Evolutionary conservation across 2,113 vertebrate genomes (phyloP), one percentile per base, ranked within the genome.

Genomic region (Ursus arctos): DNA sequence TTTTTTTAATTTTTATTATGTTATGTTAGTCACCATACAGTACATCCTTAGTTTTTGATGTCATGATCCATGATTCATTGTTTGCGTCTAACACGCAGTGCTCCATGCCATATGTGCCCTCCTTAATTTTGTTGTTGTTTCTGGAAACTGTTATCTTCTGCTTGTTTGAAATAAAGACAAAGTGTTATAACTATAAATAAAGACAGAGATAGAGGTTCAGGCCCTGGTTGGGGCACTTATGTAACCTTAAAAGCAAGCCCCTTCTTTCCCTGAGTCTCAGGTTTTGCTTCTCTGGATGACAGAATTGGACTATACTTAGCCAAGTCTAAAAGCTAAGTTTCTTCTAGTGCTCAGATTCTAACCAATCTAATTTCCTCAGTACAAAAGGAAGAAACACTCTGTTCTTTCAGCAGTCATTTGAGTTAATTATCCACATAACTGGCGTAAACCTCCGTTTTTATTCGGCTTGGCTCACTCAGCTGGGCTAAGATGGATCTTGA

Each of bases 361-460:
- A 77, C 57, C 94, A 80, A 79, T 49, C 84, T 72, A 12, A 57
- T 89, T 69, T 55, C 55, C 26, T 97, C 72, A 63, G 63, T 81
- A 69, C 7, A 36, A 88, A 90, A 77, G 53, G 77, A 94, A 91
- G 36, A 93, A 92, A 80, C 49, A 65, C 47, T 90, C 11, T 79
- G 55, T 88, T 92, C 82, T 87, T 97, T 28, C 81, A 26, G 79
- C 85, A 79, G 33, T 88, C 82, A 33, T 91, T 47, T 93, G 31
- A 61, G 65, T 96, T 89, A 89, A 74, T 80, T 95, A 79, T 53
- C 90, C 40, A 88, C 33, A 61, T 88, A 93, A 74, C 61, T 91
- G 63, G 18, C 16, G 1, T 85, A 84, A 88, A 53, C 82, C 69
- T 88, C 43, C 28, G 26, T 81, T 85, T 94, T 80, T 63, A 51